Evolutionary conservation across 30 jellyfish, hydroid and myxozoan genomes (phyloP), one percentile per base, ranked within the genome.

Genomic region (Aurelia aurita complex sp. Pacific): DNA sequence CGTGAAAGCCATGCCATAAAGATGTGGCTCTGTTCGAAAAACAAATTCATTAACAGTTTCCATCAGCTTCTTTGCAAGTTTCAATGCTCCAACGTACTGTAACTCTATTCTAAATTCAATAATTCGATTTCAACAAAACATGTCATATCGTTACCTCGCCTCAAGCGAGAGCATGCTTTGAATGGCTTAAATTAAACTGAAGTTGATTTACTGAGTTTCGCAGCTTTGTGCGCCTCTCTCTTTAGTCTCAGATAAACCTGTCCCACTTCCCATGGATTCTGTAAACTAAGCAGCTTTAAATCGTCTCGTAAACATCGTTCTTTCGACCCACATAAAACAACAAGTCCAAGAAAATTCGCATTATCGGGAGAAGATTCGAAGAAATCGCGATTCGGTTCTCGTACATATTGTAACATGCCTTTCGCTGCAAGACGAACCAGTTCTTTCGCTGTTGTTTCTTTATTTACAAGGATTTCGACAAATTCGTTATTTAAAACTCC

Each of bases 261-360:
- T 19, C 99, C 99, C 29, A 63, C 82, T 53, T 95, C 98, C 91
- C 97, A 86, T 23, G 97, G 97, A 34, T 81, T 82, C 85, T 81
- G 94, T 35, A 95, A 87, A 19, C 85, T 80, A 18, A 85, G 74
- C 34, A 95, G 64, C 64, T 81, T 86, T 64, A 95, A 40, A 46
- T 95, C 98, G 67, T 95, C 98, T 32, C 94, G 85, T 35, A 95
- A 66, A 82, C 97, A 85, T 43, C 96, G 83, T 77, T 95, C 99
- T 57, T 86, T 86, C 51, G 99, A 76, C 29, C 97, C 99, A 13
- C 98, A 57, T 33, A 95, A 85, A 14, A 79, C 97, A 29, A 90
- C 96, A 11, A 95, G 90, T 7, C 90, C 96, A 10, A 95, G 79
- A 4, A 80, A 91, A 15, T 85, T 80, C 61, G 70, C 14, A 54